phyloP scores from a whole-genome alignment of 2,888 invertebrate species.

The Halictus ligatus region DNA sequence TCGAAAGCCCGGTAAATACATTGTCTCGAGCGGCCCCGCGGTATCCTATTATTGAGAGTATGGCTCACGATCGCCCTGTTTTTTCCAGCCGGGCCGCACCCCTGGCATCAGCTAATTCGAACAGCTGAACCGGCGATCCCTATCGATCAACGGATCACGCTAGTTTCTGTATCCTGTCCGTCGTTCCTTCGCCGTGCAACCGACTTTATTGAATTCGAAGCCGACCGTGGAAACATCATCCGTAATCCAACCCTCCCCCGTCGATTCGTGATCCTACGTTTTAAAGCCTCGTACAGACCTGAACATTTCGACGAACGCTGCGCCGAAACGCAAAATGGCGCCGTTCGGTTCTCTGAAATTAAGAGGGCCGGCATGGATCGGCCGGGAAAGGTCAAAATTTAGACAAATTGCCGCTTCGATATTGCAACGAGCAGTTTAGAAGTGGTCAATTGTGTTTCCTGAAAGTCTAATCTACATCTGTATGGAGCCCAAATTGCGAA shows the following conservation, averaged over 20 bases:
- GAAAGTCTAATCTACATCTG: too few species aligned
- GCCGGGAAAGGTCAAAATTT: too few species aligned
- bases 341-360: too few species aligned
- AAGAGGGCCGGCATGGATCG: too few species aligned
- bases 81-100: conserved; percentile 61
- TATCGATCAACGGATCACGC: conserved; percentile 60
- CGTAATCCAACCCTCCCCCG: background rate
- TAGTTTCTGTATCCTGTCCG: conserved; percentile 43
- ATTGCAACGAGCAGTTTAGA: too few species aligned
- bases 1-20: conserved; percentile 47
- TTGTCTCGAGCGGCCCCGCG: conserved; percentile 50
- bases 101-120: conserved; percentile 55
- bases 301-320: too few species aligned
- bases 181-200: background rate
- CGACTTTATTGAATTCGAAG: background rate
- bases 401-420: too few species aligned
- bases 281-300: too few species aligned
- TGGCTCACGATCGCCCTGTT: conserved; percentile 64
- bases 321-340: too few species aligned
- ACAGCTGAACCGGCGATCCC: conserved; percentile 50
- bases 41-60: conserved; percentile 69
- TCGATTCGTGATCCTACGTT: background rate
- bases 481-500: too few species aligned
- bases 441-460: too few species aligned
- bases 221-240: background rate